A percentile compares a stretch with the other conserved stretches of the same genome.
These are phyloP conservation scores for Athalia circularis DNA, from an alignment of 2,888 invertebrate genomes.

Conservation along the genomic window DNA sequence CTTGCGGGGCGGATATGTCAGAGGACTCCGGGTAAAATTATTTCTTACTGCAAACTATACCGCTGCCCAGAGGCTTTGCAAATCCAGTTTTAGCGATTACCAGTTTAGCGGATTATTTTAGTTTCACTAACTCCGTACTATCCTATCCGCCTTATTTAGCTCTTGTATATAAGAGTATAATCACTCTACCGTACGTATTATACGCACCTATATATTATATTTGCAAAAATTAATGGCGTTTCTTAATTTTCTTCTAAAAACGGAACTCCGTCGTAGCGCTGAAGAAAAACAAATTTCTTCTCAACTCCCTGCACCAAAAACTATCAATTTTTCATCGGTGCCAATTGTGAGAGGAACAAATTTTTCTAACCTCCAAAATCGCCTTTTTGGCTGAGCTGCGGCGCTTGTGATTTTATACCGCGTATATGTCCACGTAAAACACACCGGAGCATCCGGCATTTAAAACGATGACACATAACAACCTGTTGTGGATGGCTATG, in stretches of 20 bases:
- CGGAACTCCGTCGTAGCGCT: too few species aligned
- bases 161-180: constrained; percentile 5
- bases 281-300: too few species aligned
- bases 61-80: constrained; percentile 13
- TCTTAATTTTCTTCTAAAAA: too few species aligned
- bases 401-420: too few species aligned
- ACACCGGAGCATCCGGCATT: constrained; percentile 21
- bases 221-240: too few species aligned
- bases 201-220: too few species aligned
- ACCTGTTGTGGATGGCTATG: constrained; percentile 40
- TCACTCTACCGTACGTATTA: background rate
- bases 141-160: background rate
- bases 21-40: background rate
- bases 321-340: too few species aligned
- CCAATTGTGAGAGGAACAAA: too few species aligned
- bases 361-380: too few species aligned
- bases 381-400: too few species aligned
- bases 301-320: too few species aligned
- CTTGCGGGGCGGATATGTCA: constrained; percentile 15
- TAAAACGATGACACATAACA: constrained; percentile 41
- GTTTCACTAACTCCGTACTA: background rate
- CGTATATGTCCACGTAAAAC: too few species aligned
- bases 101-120: constrained; percentile 40
- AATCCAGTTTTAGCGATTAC: constrained; percentile 44
- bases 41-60: background rate